phyloP scores from a whole-genome alignment of 2,888 invertebrate species.

The Thymelicus sylvestris region DNA sequence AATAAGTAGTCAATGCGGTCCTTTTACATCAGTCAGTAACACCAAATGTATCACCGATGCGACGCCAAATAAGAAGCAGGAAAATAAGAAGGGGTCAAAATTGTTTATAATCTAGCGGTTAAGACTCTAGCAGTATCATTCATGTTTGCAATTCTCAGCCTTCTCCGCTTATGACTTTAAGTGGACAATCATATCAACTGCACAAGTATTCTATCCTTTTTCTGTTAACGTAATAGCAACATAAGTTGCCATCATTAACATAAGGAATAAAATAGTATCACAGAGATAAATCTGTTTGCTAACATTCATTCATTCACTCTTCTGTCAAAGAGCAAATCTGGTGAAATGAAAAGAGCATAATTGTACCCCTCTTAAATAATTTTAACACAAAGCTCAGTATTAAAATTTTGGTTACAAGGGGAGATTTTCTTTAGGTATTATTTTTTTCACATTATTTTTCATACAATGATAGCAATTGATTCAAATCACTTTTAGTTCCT shows the following conservation, averaged over 20 bases:
- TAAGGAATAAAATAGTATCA: constrained; percentile 20
- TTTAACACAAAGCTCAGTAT: constrained; percentile 47
- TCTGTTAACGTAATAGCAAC: constrained; percentile 46
- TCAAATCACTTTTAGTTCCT: no score
- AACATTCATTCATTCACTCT: not conserved
- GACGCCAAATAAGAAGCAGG: not conserved
- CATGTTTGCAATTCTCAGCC: constrained; percentile 70
- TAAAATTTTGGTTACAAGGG: constrained; percentile 45
- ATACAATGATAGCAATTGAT: no score
- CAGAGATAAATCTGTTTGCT: not conserved
- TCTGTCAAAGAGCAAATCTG: not conserved
- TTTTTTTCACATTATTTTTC: no score
- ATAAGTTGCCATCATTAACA: constrained; percentile 47
- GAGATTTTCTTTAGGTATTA: not conserved
- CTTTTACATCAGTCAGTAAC: no score
- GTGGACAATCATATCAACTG: constrained; percentile 70
- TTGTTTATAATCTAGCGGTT: no score
- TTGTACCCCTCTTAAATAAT: constrained; percentile 53
- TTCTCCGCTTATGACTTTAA: constrained; percentile 56
- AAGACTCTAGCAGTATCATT: not conserved
- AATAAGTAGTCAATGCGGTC: no score
- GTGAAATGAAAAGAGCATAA: constrained; percentile 30
- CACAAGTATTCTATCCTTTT: constrained; percentile 50
- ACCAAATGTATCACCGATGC: no score
- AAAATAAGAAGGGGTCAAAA: no score